phyloP scores from a whole-genome alignment of 1,140 invertebrate genomes.

The Magallana gigas region DNA sequence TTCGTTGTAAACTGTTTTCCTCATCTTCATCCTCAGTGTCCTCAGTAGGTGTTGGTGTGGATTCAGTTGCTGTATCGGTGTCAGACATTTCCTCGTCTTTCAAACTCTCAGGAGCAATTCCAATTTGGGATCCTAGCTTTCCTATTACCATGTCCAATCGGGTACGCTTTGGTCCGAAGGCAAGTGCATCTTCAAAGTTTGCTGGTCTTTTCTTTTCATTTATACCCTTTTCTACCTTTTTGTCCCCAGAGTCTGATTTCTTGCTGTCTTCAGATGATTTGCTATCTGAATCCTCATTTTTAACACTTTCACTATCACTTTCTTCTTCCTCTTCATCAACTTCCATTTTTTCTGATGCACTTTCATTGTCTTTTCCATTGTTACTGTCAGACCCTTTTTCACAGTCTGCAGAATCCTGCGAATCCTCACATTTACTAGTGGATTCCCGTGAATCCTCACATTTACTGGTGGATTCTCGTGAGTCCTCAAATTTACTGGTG shows the following conservation, averaged over 20 bases:
- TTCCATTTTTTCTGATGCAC: constrained; percentile 35
- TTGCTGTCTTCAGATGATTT: background rate
- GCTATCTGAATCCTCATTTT: constrained; percentile 28
- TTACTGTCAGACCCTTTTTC: constrained; percentile 1
- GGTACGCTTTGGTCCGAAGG: constrained; percentile 59
- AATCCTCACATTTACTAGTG: constrained; percentile 24
- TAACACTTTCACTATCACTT: background rate
- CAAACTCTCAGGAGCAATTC: constrained; percentile 60
- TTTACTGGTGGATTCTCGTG: constrained; percentile 15
- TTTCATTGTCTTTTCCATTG: constrained; percentile 26
- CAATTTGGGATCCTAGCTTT: constrained; percentile 64
- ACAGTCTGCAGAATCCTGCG: background rate
- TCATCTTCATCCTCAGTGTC: constrained; percentile 61
- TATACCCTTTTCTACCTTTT: background rate
- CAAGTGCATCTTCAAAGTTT: constrained; percentile 39
- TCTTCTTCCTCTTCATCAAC: constrained; percentile 34
- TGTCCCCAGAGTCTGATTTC: constrained; percentile 16
- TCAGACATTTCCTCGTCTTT: constrained; percentile 55
- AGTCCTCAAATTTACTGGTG: constrained; percentile 20
- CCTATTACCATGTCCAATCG: constrained; percentile 66
- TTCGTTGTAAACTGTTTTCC: constrained; percentile 47
- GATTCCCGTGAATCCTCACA: constrained; percentile 38
- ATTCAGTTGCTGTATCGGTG: constrained; percentile 61
- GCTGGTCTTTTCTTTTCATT: constrained; percentile 58
- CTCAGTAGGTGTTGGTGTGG: constrained; percentile 51